Evolutionary conservation across 2,113 vertebrate species (phyloP).

Genomic region (Vireo altiloquus): DNA sequence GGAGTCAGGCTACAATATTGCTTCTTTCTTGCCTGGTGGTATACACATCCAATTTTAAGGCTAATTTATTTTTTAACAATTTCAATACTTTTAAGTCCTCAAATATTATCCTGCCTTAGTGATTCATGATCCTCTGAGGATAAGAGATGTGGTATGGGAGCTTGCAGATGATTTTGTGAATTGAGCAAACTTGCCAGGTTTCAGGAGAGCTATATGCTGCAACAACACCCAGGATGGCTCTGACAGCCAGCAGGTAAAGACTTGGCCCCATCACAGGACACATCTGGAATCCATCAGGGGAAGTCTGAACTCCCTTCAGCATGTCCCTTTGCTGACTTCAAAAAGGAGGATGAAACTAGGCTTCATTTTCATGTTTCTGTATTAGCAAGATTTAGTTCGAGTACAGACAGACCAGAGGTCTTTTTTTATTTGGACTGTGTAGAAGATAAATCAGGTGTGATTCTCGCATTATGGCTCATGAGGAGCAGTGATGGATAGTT

Average conservation of each 20-base stretch:
- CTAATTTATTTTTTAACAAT: conserved; percentile 35
- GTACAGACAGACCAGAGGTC: neutral
- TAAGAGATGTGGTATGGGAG: neutral
- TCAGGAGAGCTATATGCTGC: neutral
- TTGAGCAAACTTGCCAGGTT: neutral
- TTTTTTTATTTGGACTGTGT: neutral
- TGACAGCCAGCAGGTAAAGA: neutral
- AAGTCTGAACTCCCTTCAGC: neutral
- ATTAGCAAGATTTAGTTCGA: neutral
- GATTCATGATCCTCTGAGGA: neutral
- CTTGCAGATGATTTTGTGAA: neutral
- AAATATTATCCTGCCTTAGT: conserved; percentile 1
- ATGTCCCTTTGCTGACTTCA: neutral
- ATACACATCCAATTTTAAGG: neutral
- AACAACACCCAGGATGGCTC: neutral
- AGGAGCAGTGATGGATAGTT: neutral
- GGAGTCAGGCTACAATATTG: neutral
- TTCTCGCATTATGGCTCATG: neutral
- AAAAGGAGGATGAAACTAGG: neutral
- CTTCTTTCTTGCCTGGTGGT: neutral
- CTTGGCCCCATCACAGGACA: neutral
- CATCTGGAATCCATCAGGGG: neutral
- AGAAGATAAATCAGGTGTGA: neutral
- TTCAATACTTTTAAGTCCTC: neutral
- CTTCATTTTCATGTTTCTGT: neutral